A percentile compares a stretch with the other conserved stretches of the same genome.
These are phyloP conservation scores for Spatulosminthurus flaviceps DNA, from an alignment of 2,888 invertebrate genomes.

Conservation along the genomic window DNA sequence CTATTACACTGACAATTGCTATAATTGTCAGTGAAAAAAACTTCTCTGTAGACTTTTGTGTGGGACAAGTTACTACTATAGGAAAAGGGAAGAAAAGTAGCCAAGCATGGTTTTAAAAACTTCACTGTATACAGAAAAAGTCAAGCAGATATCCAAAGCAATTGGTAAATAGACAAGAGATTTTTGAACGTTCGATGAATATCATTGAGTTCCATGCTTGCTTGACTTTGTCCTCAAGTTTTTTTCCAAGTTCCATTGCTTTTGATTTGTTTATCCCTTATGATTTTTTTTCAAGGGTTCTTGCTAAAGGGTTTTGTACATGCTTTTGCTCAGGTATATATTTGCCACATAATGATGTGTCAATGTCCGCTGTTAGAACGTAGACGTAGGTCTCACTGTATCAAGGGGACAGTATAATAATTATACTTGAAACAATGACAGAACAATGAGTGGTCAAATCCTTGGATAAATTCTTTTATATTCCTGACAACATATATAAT, in stretches of 20 bases:
- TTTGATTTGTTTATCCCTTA: not conserved
- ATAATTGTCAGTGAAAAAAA: constrained; percentile 13
- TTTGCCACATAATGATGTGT: not conserved
- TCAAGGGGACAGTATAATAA: not conserved
- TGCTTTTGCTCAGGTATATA: not conserved
- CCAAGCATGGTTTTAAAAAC: constrained; percentile 23
- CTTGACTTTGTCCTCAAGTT: constrained; percentile 24
- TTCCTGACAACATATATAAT: too few species aligned
- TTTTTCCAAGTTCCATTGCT: constrained; percentile 3
- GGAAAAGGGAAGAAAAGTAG: not conserved
- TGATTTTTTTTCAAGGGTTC: not conserved
- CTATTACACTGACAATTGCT: constrained; percentile 33
- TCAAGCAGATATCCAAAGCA: constrained; percentile 32
- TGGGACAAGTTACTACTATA: not conserved
- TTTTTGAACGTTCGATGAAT: constrained; percentile 25
- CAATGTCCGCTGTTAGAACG: not conserved
- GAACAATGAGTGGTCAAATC: too few species aligned
- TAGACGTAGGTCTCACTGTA: not conserved
- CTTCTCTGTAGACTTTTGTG: not conserved
- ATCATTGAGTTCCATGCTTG: constrained; percentile 35
- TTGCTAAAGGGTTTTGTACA: not conserved
- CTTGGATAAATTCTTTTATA: too few species aligned
- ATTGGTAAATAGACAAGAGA: constrained; percentile 18
- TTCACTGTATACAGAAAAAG: constrained; percentile 23
- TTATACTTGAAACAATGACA: not conserved